Percentiles rank a stretch among this genome's conserved stretches.
Evolutionary conservation across 2,113 vertebrate species (phyloP).

Genomic region (Antechinus stuartii): DNA sequence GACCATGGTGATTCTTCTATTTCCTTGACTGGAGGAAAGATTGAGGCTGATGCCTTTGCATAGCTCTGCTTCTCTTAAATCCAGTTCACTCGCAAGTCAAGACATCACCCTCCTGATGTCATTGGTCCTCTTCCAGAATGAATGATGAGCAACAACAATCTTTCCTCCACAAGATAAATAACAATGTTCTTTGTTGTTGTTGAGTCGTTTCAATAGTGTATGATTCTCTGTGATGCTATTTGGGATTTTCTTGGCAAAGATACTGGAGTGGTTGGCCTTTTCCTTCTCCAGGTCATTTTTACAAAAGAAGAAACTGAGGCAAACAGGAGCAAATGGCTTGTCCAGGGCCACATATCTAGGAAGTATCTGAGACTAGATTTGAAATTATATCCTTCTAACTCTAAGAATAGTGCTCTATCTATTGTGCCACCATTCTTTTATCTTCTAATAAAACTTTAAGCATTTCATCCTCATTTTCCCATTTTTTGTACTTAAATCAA

Average conservation of each 20-base stretch:
- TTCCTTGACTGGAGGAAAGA: not conserved
- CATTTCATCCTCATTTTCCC: not conserved
- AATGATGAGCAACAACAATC: not conserved
- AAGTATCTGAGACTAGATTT: not conserved
- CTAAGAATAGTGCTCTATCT: not conserved
- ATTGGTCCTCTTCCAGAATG: not conserved
- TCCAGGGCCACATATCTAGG: not conserved
- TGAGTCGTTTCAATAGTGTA: not conserved
- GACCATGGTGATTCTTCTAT: not conserved
- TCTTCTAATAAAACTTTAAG: not conserved
- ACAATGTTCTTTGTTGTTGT: not conserved
- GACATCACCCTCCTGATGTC: not conserved
- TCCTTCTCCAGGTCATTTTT: not conserved
- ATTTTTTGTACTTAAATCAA: not conserved
- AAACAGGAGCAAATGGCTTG: not conserved
- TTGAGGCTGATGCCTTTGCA: not conserved
- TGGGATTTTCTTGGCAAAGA: not conserved
- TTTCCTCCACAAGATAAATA: not conserved
- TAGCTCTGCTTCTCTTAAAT: not conserved
- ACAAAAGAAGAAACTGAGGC: not conserved
- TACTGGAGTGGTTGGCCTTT: not conserved
- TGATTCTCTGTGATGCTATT: not conserved
- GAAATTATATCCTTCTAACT: not conserved
- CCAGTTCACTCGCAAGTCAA: not conserved
- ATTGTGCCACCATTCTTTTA: not conserved